A percentile compares a stretch with the other conserved stretches of the same genome.
Conservation (phyloP, 2,888 invertebrate species). For the Zhuqinia jingwanae region DNA sequence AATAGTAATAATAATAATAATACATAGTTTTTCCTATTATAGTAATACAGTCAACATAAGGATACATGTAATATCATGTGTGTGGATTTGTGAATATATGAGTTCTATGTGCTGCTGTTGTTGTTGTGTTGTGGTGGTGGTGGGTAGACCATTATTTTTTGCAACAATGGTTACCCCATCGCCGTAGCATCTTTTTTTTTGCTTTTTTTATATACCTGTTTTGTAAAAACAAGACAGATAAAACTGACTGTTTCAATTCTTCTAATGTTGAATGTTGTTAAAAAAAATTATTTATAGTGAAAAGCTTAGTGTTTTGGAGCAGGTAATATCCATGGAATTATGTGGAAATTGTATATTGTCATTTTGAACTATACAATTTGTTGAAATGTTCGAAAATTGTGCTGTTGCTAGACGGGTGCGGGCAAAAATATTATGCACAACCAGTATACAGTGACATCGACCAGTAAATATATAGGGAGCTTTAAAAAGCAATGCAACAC, state of each 20-base stretch:
- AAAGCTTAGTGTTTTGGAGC: too few species aligned
- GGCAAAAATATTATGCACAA: neutral
- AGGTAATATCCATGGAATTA: neutral
- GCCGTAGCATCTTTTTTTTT: conserved; percentile 4
- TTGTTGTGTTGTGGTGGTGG: neutral
- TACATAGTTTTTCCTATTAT: neutral
- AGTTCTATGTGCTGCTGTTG: too few species aligned
- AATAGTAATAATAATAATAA: too few species aligned
- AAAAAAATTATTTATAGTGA: too few species aligned
- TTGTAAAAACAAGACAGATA: neutral
- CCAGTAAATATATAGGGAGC: neutral
- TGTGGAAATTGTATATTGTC: neutral
- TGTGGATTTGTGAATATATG: too few species aligned
- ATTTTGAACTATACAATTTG: neutral
- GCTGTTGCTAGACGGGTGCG: neutral
- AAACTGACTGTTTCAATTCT: neutral
- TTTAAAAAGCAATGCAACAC: neutral
- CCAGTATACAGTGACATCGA: neutral
- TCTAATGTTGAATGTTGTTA: neutral
- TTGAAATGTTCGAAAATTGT: neutral
- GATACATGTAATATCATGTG: too few species aligned
- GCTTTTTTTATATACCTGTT: neutral
- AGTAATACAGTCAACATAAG: neutral
- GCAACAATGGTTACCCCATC: conserved; percentile 47
- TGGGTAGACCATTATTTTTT: conserved; percentile 1